Conservation (phyloP, 2,797 vertebrate species). For the Podarcis lilfordi region DNA sequence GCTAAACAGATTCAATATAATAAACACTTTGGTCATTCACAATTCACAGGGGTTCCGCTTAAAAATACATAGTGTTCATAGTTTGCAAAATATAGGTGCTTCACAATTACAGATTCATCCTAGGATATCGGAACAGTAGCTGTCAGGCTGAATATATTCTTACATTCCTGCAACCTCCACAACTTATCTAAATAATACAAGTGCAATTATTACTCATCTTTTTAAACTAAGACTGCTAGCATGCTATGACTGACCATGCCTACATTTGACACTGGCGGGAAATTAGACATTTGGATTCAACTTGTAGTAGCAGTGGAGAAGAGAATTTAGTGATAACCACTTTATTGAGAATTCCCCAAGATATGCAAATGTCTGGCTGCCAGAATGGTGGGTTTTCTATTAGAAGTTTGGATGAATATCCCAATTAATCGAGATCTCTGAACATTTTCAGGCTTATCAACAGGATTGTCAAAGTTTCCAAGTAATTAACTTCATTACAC, state of each 20-base stretch:
- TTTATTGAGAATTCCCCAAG: background rate
- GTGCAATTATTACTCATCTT: conserved; percentile 24
- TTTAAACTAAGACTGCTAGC: background rate
- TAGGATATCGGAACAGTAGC: background rate
- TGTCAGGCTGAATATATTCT: background rate
- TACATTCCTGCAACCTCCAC: background rate
- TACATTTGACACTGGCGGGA: conserved; percentile 9
- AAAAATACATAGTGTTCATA: background rate
- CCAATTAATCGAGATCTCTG: background rate
- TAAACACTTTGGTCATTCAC: background rate
- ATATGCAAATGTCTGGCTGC: background rate
- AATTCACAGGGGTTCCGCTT: background rate
- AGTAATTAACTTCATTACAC: conserved; percentile 15
- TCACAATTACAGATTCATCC: background rate
- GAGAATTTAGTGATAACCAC: background rate
- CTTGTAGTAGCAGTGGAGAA: background rate
- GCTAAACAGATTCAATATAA: background rate
- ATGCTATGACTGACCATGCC: background rate
- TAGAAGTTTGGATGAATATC: background rate
- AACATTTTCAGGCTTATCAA: background rate
- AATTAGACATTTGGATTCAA: background rate
- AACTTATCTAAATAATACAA: background rate
- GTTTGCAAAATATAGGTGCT: background rate
- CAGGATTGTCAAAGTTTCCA: background rate
- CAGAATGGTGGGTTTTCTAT: background rate